phyloP scores from a whole-genome alignment of 2,797 vertebrate genomes.

The Basileuterus tristriatus region DNA sequence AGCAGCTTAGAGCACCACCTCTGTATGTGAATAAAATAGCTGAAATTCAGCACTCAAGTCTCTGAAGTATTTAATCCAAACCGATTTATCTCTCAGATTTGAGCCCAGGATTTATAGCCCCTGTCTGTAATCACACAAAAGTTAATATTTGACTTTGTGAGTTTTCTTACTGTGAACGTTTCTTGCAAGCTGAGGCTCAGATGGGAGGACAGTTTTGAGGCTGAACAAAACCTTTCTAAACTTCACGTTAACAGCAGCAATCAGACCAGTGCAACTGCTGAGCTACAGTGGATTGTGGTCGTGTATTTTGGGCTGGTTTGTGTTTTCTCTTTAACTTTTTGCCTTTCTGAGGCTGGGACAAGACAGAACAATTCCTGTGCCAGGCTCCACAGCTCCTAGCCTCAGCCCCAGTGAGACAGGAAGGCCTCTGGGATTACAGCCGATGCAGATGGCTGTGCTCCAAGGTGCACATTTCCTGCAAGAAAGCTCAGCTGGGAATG shows the following conservation, averaged over 20 bases:
- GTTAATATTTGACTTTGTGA: background rate
- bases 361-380: background rate
- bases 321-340: background rate
- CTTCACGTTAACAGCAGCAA: background rate
- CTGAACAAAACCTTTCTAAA: background rate
- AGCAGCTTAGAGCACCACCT: background rate
- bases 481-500: slow-evolving; percentile 35
- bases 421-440: slow-evolving; percentile 6
- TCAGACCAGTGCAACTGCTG: background rate
- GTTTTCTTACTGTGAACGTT: background rate
- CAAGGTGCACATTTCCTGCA: slow-evolving; percentile 61
- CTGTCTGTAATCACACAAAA: background rate
- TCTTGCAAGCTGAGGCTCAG: background rate
- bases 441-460: background rate
- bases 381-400: background rate
- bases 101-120: background rate
- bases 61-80: background rate
- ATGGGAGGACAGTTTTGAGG: background rate
- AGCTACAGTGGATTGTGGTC: background rate
- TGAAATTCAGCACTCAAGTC: background rate
- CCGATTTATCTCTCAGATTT: background rate
- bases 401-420: background rate
- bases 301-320: background rate
- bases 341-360: background rate
- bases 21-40: background rate